These are phyloP conservation scores for Yponomeuta cagnagella DNA, from an alignment of 2,888 invertebrate species.

Conservation along the genomic window DNA sequence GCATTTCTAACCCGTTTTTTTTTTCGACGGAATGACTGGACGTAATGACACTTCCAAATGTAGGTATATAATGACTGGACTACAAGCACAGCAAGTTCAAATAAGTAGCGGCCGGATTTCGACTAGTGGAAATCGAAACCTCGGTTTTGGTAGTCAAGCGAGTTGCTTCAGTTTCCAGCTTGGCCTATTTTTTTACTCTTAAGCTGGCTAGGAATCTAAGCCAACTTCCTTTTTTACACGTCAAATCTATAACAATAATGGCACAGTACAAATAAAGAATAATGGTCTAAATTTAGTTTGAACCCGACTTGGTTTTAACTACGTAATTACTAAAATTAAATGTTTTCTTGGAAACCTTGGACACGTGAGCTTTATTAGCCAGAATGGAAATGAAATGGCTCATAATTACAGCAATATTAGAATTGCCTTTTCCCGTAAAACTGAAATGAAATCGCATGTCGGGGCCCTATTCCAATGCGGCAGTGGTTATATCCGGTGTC, in stretches of 20 bases:
- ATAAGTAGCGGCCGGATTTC: no score
- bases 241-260: neutral
- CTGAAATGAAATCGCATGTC: slow-evolving; percentile 52
- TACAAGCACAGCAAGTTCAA: no score
- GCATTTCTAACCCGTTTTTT: no score
- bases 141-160: no score
- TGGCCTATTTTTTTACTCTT: no score
- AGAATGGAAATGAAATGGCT: slow-evolving; percentile 56
- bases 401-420: slow-evolving; percentile 66
- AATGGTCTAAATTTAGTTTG: slow-evolving; percentile 7
- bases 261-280: neutral
- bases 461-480: slow-evolving; percentile 53
- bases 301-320: slow-evolving; percentile 14
- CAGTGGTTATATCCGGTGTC: slow-evolving; percentile 36
- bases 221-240: neutral
- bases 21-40: no score
- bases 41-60: no score
- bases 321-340: slow-evolving; percentile 35
- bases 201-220: neutral
- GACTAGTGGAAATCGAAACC: no score
- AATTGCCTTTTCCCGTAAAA: slow-evolving; percentile 59
- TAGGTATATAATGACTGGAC: no score
- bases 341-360: slow-evolving; percentile 41
- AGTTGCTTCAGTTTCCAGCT: no score
- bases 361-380: slow-evolving; percentile 55